Evolutionary conservation across 2,113 vertebrate species (phyloP).

Genomic region (Cephalopterus ornatus): DNA sequence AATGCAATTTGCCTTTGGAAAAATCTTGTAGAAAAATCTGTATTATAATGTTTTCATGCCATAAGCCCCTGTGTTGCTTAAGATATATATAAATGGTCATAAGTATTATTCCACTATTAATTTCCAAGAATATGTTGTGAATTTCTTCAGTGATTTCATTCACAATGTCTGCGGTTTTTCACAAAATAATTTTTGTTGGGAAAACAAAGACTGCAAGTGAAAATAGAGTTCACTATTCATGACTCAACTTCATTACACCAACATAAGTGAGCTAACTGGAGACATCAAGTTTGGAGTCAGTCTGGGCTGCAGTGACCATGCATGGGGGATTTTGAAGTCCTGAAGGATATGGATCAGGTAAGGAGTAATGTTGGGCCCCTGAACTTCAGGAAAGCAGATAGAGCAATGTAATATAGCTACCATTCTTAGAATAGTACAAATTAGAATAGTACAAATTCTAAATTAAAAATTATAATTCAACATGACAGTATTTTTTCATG

Average conservation of each 20-base stretch:
- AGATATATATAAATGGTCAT: background rate
- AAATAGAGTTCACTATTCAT: background rate
- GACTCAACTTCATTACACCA: background rate
- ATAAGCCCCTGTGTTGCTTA: background rate
- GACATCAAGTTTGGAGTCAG: background rate
- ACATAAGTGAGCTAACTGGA: background rate
- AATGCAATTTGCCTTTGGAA: background rate
- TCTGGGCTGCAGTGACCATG: background rate
- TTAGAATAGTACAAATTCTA: background rate
- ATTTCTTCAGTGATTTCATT: background rate
- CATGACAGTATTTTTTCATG: background rate
- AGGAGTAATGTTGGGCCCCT: no score
- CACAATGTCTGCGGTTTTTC: background rate
- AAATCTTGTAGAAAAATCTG: background rate
- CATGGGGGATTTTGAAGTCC: background rate
- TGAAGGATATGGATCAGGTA: background rate
- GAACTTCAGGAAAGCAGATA: background rate
- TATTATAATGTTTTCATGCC: background rate
- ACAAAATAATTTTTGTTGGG: background rate
- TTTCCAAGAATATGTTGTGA: background rate
- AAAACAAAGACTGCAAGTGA: background rate
- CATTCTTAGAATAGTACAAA: background rate
- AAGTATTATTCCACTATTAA: background rate
- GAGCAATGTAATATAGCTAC: background rate
- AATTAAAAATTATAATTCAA: background rate